Conservation (phyloP, 2,113 vertebrate species). For the Daboia siamensis region DNA sequence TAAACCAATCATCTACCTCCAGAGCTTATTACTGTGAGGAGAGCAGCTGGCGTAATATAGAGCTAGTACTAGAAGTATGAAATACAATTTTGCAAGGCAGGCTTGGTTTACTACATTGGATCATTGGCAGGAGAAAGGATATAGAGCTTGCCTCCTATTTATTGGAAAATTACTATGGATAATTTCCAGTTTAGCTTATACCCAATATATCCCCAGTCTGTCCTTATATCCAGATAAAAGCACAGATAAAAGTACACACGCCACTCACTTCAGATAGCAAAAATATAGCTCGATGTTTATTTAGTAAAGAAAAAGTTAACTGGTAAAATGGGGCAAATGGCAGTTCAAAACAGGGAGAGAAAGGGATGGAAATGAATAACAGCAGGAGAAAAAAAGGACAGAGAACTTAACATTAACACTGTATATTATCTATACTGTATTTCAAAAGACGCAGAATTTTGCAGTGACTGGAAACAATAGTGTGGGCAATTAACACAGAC, state of each 20-base stretch:
- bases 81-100: slow-evolving; percentile 46
- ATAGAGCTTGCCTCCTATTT: slow-evolving; percentile 28
- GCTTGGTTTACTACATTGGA: slow-evolving; percentile 14
- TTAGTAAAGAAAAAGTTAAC: background rate
- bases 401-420: background rate
- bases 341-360: background rate
- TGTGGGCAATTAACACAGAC: background rate
- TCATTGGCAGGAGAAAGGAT: slow-evolving; percentile 36
- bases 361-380: background rate
- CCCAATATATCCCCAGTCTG: background rate
- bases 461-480: background rate
- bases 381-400: background rate
- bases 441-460: background rate
- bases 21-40: slow-evolving; percentile 61
- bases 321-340: background rate
- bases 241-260: background rate
- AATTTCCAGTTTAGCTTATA: background rate
- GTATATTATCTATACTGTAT: background rate
- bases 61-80: slow-evolving; percentile 19
- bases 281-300: background rate
- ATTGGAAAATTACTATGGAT: background rate
- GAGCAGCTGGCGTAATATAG: slow-evolving; percentile 54
- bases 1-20: slow-evolving; percentile 65
- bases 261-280: background rate
- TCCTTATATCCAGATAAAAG: background rate